phyloP scores from a whole-genome alignment of 2,113 vertebrate genomes.

The Lampris megalopsis region DNA sequence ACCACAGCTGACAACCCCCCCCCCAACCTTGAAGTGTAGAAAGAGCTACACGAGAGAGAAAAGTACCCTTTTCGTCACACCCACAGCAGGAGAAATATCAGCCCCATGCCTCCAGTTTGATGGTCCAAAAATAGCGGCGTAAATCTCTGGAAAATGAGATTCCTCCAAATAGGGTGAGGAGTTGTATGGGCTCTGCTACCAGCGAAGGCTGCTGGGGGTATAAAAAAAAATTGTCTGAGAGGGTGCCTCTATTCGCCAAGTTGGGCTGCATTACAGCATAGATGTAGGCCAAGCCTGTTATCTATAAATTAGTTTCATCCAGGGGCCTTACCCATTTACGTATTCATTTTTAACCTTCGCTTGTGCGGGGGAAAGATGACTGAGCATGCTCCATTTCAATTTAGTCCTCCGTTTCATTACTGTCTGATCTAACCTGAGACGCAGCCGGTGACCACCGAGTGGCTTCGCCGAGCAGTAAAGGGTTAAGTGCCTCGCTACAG shows the following conservation, averaged over 20 bases:
- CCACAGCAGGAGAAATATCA: constrained; percentile 18
- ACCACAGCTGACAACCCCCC: constrained; percentile 3
- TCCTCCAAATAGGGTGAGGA: constrained; percentile 52
- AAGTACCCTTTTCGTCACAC: constrained; percentile 22
- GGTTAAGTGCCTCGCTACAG: constrained; percentile 2
- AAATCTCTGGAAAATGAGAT: constrained; percentile 65
- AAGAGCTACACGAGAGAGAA: constrained; percentile 22
- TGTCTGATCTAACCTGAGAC: too few species aligned
- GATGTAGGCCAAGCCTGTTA: constrained; percentile 1
- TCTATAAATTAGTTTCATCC: background rate
- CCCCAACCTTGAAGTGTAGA: background rate
- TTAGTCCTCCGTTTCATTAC: too few species aligned
- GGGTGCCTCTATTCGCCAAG: background rate
- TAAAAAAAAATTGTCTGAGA: background rate
- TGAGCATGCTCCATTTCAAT: too few species aligned
- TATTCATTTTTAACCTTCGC: constrained; percentile 14
- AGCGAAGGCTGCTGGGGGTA: background rate
- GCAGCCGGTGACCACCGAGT: too few species aligned
- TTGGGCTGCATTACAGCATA: background rate
- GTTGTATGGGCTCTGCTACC: constrained; percentile 7
- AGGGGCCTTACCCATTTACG: too few species aligned
- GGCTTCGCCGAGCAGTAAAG: background rate
- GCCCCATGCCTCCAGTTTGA: constrained; percentile 45
- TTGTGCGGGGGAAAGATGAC: background rate
- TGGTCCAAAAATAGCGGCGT: constrained; percentile 44